Evolutionary conservation across 2,888 invertebrate genomes (phyloP), one percentile per base, ranked within the genome.

Genomic region (Nomada goodeniana): DNA sequence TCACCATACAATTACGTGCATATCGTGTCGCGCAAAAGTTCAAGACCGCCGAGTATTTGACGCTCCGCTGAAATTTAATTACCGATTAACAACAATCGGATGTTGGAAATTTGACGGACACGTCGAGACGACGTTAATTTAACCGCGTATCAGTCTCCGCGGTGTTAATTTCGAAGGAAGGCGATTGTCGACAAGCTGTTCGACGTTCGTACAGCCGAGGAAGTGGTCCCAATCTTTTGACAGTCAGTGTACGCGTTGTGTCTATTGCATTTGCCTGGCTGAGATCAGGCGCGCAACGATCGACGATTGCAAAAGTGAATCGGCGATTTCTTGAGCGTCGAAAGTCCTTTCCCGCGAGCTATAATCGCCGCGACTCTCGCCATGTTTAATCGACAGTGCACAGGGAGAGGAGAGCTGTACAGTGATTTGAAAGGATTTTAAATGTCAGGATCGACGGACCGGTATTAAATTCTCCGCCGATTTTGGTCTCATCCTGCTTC

Each of bases 221-320:
- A 36, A 36, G 7, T 36, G 0, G 36, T 36, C 36, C 36, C 36
- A 7, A 36, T 36, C 36, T 36, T 36, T 36, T 7, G 36, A 36
- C 36, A 36, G 36, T 5, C 36, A 1, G 36, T 7, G 36, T 47
- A 15, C 15, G 47, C 15, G 47, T 13, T 13, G 3, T 3, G 29
- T 42, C 44, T 13, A 18, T n/a, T n/a, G 26, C 47, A 18, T 65
- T 47, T 23, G n/a, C 1, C 47, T 23, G 15, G 11, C 23, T 53
- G 50, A 75, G 73, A 85, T 88, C 88, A 88, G 85, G 85, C 86
- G 88, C 73, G 75, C 80, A 44, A 86, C 79, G 87, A 79, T 81
- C 79, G 84, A 78, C 72, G 89, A 91, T 91, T 90, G 90, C 90
- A 91, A 92, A 89, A 91, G 91, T 88, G 90, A 91, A 91, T 89